phyloP scores from a whole-genome alignment of 2,888 invertebrate species.

The Petrophora chlorosata region DNA sequence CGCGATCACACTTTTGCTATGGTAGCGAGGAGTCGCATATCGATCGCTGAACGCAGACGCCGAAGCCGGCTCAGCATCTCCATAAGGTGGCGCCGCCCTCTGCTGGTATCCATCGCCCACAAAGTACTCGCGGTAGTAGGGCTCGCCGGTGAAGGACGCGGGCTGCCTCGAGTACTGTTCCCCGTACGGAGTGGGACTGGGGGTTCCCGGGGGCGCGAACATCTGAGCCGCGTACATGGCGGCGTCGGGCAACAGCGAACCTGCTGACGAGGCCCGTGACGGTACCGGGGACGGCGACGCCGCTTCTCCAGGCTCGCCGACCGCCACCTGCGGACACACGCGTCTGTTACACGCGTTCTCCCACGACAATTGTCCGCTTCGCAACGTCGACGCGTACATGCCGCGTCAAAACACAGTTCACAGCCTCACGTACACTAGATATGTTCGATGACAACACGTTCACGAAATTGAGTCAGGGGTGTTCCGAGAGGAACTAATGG shows the following conservation, averaged over 20 bases:
- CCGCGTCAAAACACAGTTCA: constrained; percentile 79
- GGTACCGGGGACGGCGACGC: constrained; percentile 85
- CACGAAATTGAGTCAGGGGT: constrained; percentile 58
- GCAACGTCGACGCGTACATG: constrained; percentile 85
- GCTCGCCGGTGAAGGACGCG: constrained; percentile 87
- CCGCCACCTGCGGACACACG: constrained; percentile 85
- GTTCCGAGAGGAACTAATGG: constrained; percentile 50
- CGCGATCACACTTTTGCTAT: constrained; percentile 88
- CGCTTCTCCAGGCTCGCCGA: constrained; percentile 84
- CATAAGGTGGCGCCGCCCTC: constrained; percentile 83
- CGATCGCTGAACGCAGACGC: constrained; percentile 87
- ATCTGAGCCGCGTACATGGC: constrained; percentile 88
- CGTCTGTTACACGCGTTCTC: constrained; percentile 86
- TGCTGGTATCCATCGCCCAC: constrained; percentile 85
- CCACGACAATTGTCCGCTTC: constrained; percentile 83
- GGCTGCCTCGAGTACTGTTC: constrained; percentile 79
- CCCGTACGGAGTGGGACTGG: constrained; percentile 86
- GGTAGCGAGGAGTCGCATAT: constrained; percentile 88
- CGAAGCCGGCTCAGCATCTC: constrained; percentile 82
- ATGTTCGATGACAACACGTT: constrained; percentile 62
- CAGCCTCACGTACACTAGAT: constrained; percentile 76
- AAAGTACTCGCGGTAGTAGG: constrained; percentile 93
- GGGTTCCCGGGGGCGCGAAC: constrained; percentile 87
- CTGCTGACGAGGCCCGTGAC: constrained; percentile 83
- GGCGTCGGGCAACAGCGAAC: constrained; percentile 85